Evolutionary conservation across 1,140 invertebrate species (phyloP), one percentile per base, ranked within the genome.

Genomic region (Dreissena rostriformis): DNA sequence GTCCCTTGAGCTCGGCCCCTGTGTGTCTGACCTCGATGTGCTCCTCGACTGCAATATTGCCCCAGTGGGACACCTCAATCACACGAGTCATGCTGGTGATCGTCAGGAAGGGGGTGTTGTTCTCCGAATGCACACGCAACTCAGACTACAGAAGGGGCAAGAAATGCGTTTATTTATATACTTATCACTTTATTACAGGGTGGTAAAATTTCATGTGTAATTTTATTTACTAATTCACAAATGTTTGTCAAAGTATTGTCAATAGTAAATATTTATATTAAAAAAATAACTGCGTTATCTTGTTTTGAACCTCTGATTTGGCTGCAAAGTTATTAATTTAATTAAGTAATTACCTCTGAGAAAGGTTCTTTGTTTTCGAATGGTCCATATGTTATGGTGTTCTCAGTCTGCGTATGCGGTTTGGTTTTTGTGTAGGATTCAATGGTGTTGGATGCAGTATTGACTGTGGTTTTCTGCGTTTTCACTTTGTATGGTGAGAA

Each of bases 31-130:
- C 94, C 91, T 99, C 97, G 91, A 99, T 96, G 0, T 96, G 96
- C 92, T 99, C 99, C 92, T 99, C 98, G 5, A 99, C 95, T 86
- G 98, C 98, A 92, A 99, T 98, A 90, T 99, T 99, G 22, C 99
- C 99, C 99, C 99, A 99, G 92, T 99, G 98, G 0, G 98, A 99
- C 0, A 99, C 95, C 94, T 99, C 98, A 90, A 99, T 97, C 0
- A 96, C 94, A 55, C 99, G 95, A 81, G 97, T 96, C 86, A 99
- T 93, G 55, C 95, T 95, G 0, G 96, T 97, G 0, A 99, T 97
- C 39, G 97, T 98, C 65, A 99, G 93, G 93, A 99, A 99, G 67
- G 99, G 98, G 67, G 96, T 95, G 92, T 99, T 98, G 93, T 99
- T 99, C 93, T 99, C 99, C 93, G 97, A 99, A 93, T 99, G 99